Evolutionary conservation across 2,797 vertebrate species (phyloP).

Genomic region (Chaenodraco wilsoni): DNA sequence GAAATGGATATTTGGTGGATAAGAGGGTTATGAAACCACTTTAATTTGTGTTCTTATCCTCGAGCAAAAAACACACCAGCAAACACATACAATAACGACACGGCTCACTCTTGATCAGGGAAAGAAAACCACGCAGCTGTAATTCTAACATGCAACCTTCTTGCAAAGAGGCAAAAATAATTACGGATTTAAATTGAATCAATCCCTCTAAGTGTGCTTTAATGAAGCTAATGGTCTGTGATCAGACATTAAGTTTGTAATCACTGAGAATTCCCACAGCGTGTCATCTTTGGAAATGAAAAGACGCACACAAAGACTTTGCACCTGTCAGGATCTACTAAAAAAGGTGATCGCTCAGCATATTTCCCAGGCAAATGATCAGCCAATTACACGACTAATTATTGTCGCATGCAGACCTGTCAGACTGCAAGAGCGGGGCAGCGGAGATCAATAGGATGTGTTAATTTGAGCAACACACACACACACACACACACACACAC

Average conservation of each 20-base stretch:
- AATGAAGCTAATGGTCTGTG: constrained; percentile 33
- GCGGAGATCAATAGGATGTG: constrained; percentile 62
- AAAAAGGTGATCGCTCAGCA: constrained; percentile 62
- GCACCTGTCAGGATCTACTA: constrained; percentile 43
- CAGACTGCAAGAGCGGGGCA: constrained; percentile 36
- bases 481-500: neutral
- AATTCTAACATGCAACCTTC: constrained; percentile 1
- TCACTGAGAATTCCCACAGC: constrained; percentile 22
- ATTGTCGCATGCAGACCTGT: constrained; percentile 70
- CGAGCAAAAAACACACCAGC: neutral
- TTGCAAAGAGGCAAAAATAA: constrained; percentile 16
- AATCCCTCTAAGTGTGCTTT: constrained; percentile 31
- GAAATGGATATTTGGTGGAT: neutral
- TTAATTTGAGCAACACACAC: constrained; percentile 36
- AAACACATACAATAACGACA: constrained; percentile 2
- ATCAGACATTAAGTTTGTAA: constrained; percentile 23
- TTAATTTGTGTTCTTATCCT: neutral
- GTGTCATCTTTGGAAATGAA: constrained; percentile 21
- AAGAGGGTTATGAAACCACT: neutral
- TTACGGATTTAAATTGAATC: constrained; percentile 29
- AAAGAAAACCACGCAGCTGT: constrained; percentile 3
- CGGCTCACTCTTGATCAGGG: neutral
- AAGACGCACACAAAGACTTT: constrained; percentile 14
- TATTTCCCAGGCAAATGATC: constrained; percentile 66
- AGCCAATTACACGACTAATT: constrained; percentile 73